Evolutionary conservation across 1,140 invertebrate species (phyloP).

Genomic region (Periplaneta americana): DNA sequence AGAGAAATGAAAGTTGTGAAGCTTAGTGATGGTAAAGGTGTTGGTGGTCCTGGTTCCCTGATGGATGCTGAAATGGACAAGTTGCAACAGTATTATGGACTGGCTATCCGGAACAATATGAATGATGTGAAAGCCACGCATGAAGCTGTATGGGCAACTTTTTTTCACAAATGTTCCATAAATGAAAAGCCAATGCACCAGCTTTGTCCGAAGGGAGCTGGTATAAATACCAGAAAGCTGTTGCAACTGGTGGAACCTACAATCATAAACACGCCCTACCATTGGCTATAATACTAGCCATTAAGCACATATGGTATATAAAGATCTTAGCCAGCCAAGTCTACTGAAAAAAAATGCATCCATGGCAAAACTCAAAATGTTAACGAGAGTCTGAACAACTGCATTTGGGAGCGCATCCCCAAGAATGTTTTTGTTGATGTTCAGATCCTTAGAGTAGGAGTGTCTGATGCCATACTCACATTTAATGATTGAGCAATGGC

Average conservation of each 20-base stretch:
- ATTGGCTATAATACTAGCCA: neutral
- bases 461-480: neutral
- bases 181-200: neutral
- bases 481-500: neutral
- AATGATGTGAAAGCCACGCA: too few relatives aligned
- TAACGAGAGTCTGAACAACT: constrained; percentile 7
- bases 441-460: constrained; percentile 8
- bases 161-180: neutral
- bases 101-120: neutral
- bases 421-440: constrained; percentile 10
- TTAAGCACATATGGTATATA: neutral
- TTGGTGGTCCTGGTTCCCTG: neutral
- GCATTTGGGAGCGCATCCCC: constrained; percentile 6
- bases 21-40: neutral
- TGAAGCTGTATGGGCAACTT: neutral
- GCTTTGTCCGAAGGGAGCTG: neutral
- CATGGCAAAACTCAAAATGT: neutral
- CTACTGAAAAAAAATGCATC: neutral
- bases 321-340: neutral
- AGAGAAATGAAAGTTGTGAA: neutral
- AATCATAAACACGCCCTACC: neutral
- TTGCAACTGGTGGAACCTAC: neutral
- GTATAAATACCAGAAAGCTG: too few relatives aligned
- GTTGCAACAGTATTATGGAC: neutral
- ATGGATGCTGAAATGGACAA: too few relatives aligned